Conservation (phyloP, 2,113 vertebrate genomes). For the Antigone vipio region DNA sequence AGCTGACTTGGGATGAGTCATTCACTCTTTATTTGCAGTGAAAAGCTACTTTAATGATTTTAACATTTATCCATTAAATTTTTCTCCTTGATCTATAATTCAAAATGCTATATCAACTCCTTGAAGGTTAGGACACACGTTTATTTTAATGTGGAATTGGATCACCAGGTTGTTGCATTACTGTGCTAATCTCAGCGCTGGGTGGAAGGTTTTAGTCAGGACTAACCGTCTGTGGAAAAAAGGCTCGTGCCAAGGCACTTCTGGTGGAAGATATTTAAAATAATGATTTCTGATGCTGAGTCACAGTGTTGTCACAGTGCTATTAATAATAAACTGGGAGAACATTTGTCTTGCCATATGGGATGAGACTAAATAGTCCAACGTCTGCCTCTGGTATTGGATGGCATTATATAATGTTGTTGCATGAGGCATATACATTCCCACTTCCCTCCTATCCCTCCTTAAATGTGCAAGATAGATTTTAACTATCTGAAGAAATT, state of each 20-base stretch:
- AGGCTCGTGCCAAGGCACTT: neutral
- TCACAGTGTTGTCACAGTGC: slow-evolving; percentile 25
- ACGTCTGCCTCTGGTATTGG: neutral
- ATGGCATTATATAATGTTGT: neutral
- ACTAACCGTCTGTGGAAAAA: neutral
- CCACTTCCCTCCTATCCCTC: neutral
- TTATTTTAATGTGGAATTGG: slow-evolving; percentile 57
- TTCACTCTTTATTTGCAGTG: slow-evolving; percentile 63
- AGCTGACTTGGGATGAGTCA: slow-evolving; percentile 59
- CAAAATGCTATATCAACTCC: slow-evolving; percentile 34
- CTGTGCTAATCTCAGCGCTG: neutral
- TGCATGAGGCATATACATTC: neutral
- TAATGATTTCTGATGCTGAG: slow-evolving; percentile 37
- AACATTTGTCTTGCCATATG: slow-evolving; percentile 58
- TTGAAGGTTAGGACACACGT: slow-evolving; percentile 19
- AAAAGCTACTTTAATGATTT: slow-evolving; percentile 69
- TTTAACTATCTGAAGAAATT: neutral
- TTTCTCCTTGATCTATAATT: slow-evolving; percentile 69
- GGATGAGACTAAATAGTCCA: slow-evolving; percentile 15
- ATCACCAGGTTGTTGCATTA: slow-evolving; percentile 12
- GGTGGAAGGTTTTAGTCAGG: neutral
- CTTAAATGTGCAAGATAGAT: neutral
- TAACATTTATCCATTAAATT: slow-evolving; percentile 66
- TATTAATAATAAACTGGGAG: slow-evolving; percentile 44
- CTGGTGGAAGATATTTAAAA: slow-evolving; percentile 50